A percentile compares a stretch with the other conserved stretches of the same genome.
phyloP scores from a whole-genome alignment of 2,888 invertebrate species.

The Strigamia crassipes region DNA sequence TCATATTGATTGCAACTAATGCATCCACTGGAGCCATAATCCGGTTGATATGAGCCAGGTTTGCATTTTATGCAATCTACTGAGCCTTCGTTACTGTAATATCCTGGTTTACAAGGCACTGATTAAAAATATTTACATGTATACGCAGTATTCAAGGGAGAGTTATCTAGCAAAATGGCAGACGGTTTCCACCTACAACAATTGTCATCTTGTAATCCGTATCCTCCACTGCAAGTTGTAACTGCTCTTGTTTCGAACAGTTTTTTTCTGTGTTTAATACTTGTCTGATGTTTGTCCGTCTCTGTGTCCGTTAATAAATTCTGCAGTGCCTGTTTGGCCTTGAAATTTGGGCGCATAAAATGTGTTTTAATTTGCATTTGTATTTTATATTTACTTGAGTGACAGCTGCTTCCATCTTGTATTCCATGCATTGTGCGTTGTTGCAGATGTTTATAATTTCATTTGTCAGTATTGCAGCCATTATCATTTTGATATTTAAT shows the following conservation, averaged over 20 bases:
- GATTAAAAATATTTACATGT: not conserved
- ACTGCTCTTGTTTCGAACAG: not conserved
- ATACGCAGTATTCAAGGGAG: not conserved
- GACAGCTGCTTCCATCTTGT: not conserved
- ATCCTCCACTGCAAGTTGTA: not conserved
- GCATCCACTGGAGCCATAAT: not conserved
- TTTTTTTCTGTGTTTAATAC: not conserved
- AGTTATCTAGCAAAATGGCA: not conserved
- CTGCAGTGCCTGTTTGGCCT: not conserved
- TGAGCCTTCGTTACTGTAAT: not conserved
- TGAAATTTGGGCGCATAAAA: not conserved
- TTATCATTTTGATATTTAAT: not conserved
- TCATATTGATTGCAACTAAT: not conserved
- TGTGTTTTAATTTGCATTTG: too few species aligned
- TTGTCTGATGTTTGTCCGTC: not conserved
- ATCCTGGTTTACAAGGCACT: constrained; percentile 43
- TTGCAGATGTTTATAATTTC: not conserved
- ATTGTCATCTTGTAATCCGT: not conserved
- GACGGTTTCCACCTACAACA: not conserved
- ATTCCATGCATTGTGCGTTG: not conserved
- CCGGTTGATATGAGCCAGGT: not conserved
- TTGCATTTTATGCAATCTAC: constrained; percentile 27
- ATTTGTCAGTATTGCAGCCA: not conserved
- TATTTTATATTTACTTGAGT: not conserved
- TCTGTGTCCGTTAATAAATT: not conserved